These are phyloP conservation scores for Rhodophaea formosa DNA, from an alignment of 2,888 invertebrate species.

Conservation along the genomic window DNA sequence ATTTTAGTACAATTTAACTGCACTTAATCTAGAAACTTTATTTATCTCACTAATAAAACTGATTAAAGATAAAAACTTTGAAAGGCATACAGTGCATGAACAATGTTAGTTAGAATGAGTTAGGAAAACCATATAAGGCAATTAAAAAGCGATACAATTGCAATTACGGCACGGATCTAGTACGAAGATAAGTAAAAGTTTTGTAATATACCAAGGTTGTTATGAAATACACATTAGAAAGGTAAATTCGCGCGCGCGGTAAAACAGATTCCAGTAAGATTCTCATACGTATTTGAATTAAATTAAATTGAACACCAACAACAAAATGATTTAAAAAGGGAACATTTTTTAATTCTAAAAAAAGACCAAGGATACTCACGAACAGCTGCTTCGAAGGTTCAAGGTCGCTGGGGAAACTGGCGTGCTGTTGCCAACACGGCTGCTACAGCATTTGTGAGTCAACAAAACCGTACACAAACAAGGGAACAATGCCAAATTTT, in stretches of 20 bases:
- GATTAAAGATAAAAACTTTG: neutral
- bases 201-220: conserved; percentile 11
- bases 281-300: neutral
- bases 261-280: neutral
- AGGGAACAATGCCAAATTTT: conserved; percentile 67
- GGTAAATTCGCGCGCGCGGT: conserved; percentile 1
- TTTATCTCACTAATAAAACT: neutral
- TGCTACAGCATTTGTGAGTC: conserved; percentile 55
- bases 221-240: conserved; percentile 10
- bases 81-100: neutral
- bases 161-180: neutral
- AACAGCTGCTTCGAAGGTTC: conserved; percentile 66
- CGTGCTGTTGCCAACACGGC: conserved; percentile 52
- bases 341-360: conserved; percentile 26
- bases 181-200: conserved; percentile 1
- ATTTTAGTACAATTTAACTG: too few species aligned
- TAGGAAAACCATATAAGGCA: neutral
- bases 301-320: neutral
- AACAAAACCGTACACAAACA: conserved; percentile 57
- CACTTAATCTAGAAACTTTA: neutral
- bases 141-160: neutral
- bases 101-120: neutral
- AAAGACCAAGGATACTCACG: conserved; percentile 40
- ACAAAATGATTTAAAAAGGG: neutral
- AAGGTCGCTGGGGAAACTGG: conserved; percentile 54